Evolutionary conservation across 2,888 invertebrate species (phyloP).

Genomic region (Parnassius apollo): DNA sequence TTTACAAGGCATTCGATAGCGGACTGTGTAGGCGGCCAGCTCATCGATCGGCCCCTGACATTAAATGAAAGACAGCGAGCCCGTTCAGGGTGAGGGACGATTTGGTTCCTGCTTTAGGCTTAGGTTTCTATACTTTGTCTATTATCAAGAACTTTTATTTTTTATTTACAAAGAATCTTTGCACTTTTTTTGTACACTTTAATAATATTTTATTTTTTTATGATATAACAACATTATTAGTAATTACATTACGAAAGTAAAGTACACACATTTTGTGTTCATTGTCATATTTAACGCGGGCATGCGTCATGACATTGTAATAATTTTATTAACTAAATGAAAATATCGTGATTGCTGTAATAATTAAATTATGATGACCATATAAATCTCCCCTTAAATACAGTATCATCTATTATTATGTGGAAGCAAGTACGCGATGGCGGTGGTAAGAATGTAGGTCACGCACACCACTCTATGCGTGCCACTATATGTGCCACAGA

Average conservation of each 20-base stretch:
- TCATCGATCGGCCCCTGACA: conserved; percentile 77
- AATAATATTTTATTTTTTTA: too few relatives aligned
- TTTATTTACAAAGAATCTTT: too few relatives aligned
- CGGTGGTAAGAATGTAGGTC: conserved; percentile 54
- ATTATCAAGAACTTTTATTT: neutral
- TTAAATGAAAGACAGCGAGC: conserved; percentile 58
- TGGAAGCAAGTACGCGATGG: conserved; percentile 16
- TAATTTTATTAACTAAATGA: too few relatives aligned
- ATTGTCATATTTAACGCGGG: too few relatives aligned
- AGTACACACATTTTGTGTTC: too few relatives aligned
- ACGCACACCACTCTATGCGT: conserved; percentile 56
- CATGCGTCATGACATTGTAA: too few relatives aligned
- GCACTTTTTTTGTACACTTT: too few relatives aligned
- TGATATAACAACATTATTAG: too few relatives aligned
- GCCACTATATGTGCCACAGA: conserved; percentile 35
- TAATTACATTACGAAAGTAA: too few relatives aligned
- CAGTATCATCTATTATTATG: conserved; percentile 15
- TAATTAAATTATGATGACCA: neutral
- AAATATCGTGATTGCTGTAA: too few relatives aligned
- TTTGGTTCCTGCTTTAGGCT: conserved; percentile 31
- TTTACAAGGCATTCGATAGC: conserved; percentile 10
- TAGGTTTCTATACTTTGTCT: conserved; percentile 5
- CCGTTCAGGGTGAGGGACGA: conserved; percentile 51
- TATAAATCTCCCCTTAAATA: conserved; percentile 4
- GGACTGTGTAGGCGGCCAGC: conserved; percentile 37